Conservation (phyloP, 2,113 vertebrate genomes). For the Corythaixoides concolor region DNA sequence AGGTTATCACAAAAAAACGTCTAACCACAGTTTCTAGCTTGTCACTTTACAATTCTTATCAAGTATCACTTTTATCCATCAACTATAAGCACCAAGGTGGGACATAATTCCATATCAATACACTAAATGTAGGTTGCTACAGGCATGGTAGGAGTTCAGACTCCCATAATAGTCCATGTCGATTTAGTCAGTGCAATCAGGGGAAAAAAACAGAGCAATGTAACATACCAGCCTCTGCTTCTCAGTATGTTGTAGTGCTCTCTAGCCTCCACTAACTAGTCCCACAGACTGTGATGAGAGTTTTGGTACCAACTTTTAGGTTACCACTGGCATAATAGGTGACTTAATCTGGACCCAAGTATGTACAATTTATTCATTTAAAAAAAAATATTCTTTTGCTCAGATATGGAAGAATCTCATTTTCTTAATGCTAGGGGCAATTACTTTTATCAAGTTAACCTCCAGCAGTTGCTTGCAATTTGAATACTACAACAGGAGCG, state of each 20-base stretch:
- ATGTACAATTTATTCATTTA: not conserved
- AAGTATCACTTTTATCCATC: not conserved
- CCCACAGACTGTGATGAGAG: rapidly evolving
- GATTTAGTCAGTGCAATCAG: too few relatives aligned
- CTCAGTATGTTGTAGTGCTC: too few relatives aligned
- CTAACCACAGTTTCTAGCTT: not conserved
- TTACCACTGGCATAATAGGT: not conserved
- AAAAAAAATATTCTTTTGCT: not conserved
- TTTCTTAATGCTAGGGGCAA: not conserved
- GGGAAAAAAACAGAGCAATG: too few relatives aligned
- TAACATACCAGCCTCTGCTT: too few relatives aligned
- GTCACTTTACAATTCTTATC: too few relatives aligned
- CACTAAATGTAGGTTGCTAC: not conserved
- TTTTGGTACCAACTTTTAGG: not conserved
- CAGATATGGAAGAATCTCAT: not conserved
- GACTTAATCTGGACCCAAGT: not conserved
- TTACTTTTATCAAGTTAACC: not conserved
- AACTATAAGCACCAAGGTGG: not conserved
- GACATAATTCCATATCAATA: not conserved
- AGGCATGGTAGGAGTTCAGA: not conserved
- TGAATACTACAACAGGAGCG: not conserved
- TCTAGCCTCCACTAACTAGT: too few relatives aligned
- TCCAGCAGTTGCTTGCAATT: not conserved
- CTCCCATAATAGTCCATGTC: too few relatives aligned
- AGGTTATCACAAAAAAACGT: not conserved